These are phyloP conservation scores for Cephalopterus ornatus DNA, from an alignment of 2,113 vertebrate genomes.

Conservation along the genomic window DNA sequence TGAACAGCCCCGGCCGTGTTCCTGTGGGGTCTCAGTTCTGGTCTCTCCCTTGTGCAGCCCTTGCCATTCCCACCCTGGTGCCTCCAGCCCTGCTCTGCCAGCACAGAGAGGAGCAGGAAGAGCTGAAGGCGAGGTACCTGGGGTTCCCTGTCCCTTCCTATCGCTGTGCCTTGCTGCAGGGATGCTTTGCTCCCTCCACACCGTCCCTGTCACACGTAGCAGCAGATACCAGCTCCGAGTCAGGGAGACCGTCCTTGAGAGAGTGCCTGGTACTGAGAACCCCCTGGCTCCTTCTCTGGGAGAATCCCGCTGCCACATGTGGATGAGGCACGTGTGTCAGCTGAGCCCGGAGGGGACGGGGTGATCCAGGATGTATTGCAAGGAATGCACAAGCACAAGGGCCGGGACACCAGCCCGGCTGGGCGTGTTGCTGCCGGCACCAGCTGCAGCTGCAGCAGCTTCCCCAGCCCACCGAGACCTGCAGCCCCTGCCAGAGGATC, in stretches of 20 bases:
- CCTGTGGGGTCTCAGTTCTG: not conserved
- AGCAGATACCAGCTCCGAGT: not conserved
- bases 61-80: not conserved
- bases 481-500: not conserved
- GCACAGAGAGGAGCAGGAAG: not conserved
- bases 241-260: not conserved
- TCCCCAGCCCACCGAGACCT: not conserved
- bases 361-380: not conserved
- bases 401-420: not conserved
- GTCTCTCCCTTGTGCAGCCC: not conserved
- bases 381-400: not conserved
- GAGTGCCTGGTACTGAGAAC: fast-evolving
- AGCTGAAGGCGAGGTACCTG: not conserved
- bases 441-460: not conserved
- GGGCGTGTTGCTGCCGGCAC: not conserved
- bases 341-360: not conserved
- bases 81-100: not conserved
- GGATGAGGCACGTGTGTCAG: not conserved
- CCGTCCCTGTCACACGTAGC: not conserved
- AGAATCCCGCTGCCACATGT: not conserved
- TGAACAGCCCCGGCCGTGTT: fast-evolving
- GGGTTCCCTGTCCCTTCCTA: not conserved
- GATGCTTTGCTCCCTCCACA: not conserved
- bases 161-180: not conserved
- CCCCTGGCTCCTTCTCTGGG: not conserved